Conservation (phyloP, 2,797 vertebrate genomes). For the Lagorchestes hirsutus region DNA sequence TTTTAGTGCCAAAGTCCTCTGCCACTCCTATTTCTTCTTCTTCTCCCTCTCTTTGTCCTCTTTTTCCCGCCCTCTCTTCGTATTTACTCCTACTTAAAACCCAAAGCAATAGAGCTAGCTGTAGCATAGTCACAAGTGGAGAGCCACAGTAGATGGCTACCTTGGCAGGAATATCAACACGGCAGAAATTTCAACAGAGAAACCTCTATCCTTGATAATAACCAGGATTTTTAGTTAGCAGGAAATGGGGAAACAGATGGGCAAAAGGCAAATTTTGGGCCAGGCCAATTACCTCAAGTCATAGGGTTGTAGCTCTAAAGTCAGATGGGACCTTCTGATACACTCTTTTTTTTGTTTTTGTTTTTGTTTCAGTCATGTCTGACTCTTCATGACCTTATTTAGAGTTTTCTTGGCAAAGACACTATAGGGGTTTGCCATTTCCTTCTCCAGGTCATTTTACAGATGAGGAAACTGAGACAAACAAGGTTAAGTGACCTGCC, state of each 20-base stretch:
- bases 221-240: neutral
- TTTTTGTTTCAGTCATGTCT: neutral
- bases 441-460: neutral
- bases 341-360: no score
- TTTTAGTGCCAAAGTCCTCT: neutral
- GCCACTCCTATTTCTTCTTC: neutral
- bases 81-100: neutral
- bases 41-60: neutral
- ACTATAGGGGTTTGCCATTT: neutral
- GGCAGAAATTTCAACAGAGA: neutral
- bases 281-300: neutral
- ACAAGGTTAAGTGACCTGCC: neutral
- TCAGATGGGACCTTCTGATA: neutral
- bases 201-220: neutral
- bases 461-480: neutral
- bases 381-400: neutral
- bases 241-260: neutral
- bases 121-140: neutral
- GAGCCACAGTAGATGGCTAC: neutral
- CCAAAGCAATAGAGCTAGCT: neutral
- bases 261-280: neutral
- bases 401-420: neutral
- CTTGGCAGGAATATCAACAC: neutral
- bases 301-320: neutral
- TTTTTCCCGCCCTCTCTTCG: neutral